Conservation (phyloP, 2,888 invertebrate species). For the Calephelis perditalis region DNA sequence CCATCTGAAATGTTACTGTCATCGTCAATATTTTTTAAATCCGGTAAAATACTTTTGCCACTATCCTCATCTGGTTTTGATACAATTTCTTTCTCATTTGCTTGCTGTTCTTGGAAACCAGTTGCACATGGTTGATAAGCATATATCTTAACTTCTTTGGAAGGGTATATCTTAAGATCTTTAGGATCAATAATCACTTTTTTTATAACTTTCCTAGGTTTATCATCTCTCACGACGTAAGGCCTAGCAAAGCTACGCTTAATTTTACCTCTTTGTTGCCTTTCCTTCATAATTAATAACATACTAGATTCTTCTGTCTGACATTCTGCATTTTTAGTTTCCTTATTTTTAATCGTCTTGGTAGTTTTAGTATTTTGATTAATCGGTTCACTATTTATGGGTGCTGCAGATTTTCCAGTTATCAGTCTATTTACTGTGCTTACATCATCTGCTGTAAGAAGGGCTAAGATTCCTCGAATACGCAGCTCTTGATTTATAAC, state of each 20-base stretch:
- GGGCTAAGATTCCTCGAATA: constrained; percentile 46
- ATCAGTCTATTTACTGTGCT: too few species aligned
- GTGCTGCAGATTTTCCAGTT: too few species aligned
- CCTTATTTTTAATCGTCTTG: neutral
- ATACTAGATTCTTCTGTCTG: constrained; percentile 44
- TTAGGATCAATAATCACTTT: constrained; percentile 40
- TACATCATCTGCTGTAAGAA: constrained; percentile 36
- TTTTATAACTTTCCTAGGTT: constrained; percentile 26
- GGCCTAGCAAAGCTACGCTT: constrained; percentile 37
- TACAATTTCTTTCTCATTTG: neutral
- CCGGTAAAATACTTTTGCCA: constrained; percentile 23
- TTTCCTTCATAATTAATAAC: constrained; percentile 27
- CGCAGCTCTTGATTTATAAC: constrained; percentile 51
- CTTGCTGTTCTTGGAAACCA: neutral
- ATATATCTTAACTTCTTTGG: constrained; percentile 11
- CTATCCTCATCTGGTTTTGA: neutral
- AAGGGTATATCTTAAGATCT: constrained; percentile 24
- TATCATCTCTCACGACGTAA: constrained; percentile 44
- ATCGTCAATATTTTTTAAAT: constrained; percentile 36
- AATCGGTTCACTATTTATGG: too few species aligned
- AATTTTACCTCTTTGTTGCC: constrained; percentile 29
- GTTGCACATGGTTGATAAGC: too few species aligned
- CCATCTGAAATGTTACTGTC: constrained; percentile 42
- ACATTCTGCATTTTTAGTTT: constrained; percentile 10
- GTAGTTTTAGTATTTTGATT: neutral